Conservation (phyloP, 2,888 invertebrate species). For the Maniola hyperantus region DNA sequence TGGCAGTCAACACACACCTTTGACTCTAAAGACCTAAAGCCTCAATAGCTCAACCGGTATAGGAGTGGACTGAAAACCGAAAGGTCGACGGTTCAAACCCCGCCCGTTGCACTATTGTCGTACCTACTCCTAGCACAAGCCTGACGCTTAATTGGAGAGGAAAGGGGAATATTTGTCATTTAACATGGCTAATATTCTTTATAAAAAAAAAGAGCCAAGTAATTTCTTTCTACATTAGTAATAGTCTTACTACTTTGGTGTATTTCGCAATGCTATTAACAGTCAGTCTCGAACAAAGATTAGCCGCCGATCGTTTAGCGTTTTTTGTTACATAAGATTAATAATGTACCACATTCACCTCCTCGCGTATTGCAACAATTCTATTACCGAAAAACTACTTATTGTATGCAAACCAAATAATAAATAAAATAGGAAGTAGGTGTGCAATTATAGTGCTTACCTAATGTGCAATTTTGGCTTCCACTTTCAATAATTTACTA, state of each 20-base stretch:
- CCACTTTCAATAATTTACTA: not conserved
- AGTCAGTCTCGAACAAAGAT: not conserved
- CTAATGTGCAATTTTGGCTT: not conserved
- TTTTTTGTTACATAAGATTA: not conserved
- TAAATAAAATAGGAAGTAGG: not conserved
- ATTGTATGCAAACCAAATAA: not conserved
- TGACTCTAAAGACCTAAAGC: no score
- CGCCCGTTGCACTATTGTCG: no score
- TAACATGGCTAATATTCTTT: no score
- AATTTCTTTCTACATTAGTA: no score
- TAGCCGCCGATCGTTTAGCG: not conserved
- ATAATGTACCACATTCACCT: constrained; percentile 1
- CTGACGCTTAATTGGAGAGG: no score
- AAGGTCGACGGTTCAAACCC: no score
- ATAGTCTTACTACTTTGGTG: not conserved
- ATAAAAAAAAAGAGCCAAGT: not conserved
- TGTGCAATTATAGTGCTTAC: not conserved
- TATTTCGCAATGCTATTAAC: constrained; percentile 2
- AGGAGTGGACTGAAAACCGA: no score
- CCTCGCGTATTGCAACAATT: constrained; percentile 1
- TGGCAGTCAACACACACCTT: no score
- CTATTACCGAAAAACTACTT: constrained; percentile 11
- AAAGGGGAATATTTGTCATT: no score
- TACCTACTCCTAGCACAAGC: no score
- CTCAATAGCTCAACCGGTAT: no score